A percentile compares a stretch with the other conserved stretches of the same genome.
Conservation (phyloP, 2,797 vertebrate genomes). For the Sandelia bainsii region DNA sequence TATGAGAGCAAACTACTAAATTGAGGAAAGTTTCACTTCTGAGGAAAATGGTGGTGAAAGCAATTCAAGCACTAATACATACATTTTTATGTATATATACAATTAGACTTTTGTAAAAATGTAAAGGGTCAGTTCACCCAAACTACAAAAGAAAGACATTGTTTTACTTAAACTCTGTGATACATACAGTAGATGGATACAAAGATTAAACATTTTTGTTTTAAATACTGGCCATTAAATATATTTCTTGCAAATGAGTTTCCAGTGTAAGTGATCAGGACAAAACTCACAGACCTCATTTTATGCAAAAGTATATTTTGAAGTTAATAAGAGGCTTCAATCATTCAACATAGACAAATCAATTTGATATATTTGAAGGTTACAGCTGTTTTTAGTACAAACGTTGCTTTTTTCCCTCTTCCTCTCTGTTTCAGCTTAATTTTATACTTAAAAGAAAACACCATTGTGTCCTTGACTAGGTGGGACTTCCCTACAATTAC, state of each 20-base stretch:
- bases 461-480: not conserved
- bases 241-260: no score
- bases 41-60: not conserved
- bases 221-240: no score
- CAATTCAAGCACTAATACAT: not conserved
- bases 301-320: not conserved
- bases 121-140: constrained; percentile 33
- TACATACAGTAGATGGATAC: no score
- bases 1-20: not conserved
- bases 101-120: not conserved
- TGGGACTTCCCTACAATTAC: not conserved
- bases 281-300: not conserved
- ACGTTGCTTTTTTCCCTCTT: no score
- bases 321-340: not conserved
- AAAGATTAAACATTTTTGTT: no score
- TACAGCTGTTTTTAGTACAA: not conserved
- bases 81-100: not conserved
- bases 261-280: not conserved
- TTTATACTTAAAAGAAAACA: not conserved
- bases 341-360: not conserved
- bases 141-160: constrained; percentile 2
- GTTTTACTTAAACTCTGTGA: no score
- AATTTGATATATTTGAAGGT: not conserved
- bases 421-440: not conserved
- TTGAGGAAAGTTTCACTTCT: not conserved